phyloP scores from a whole-genome alignment of 2,888 invertebrate species.

The Thera obeliscata region DNA sequence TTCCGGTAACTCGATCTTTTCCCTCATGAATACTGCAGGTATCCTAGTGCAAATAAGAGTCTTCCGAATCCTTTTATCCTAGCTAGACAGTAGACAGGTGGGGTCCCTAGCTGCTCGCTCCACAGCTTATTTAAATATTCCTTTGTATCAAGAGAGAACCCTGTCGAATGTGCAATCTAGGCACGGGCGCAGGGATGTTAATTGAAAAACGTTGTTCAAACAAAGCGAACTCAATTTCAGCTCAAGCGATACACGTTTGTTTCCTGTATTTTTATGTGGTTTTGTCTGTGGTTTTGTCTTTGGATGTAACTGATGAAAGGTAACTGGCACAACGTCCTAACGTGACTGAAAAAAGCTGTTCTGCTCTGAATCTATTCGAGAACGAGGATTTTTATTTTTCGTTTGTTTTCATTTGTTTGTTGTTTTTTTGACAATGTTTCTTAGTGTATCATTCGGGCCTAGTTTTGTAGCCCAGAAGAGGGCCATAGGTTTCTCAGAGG shows the following conservation, averaged over 20 bases:
- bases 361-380: not conserved
- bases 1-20: not conserved
- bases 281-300: constrained; percentile 20
- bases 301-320: constrained; percentile 22
- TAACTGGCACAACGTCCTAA: constrained; percentile 26
- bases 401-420: not conserved
- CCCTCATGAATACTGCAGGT: constrained; percentile 11
- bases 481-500: not conserved
- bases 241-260: constrained; percentile 43
- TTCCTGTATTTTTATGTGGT: constrained; percentile 22
- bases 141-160: constrained; percentile 43
- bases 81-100: constrained; percentile 16
- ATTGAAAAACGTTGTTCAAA: constrained; percentile 68
- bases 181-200: constrained; percentile 57
- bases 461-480: not conserved
- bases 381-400: not conserved
- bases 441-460: not conserved
- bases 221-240: constrained; percentile 66
- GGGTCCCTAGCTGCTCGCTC: constrained; percentile 18
- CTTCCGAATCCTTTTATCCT: constrained; percentile 17
- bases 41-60: constrained; percentile 18
- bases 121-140: constrained; percentile 52
- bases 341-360: constrained; percentile 7
- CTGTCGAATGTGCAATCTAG: constrained; percentile 44
- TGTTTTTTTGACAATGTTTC: not conserved